Percentiles rank a stretch among this genome's conserved stretches.
These are phyloP conservation scores for Enteromius afrohamiltoni DNA, from an alignment of 2,797 vertebrate species.

Conservation along the genomic window DNA sequence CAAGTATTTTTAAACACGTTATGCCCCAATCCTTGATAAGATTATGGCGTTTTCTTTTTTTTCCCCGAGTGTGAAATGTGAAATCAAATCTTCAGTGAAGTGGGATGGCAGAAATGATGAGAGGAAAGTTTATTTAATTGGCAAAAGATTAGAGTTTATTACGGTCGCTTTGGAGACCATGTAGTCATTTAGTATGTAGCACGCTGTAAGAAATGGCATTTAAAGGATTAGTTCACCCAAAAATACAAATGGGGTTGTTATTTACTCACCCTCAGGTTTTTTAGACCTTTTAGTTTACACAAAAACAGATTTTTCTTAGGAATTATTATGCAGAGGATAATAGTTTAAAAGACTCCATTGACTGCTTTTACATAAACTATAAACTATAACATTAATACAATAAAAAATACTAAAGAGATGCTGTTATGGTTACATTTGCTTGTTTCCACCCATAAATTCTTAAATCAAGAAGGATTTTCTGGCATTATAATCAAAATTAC, in stretches of 20 bases:
- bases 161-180: slow-evolving; percentile 21
- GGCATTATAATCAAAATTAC: no score
- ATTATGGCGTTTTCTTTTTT: background rate
- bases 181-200: slow-evolving; percentile 15
- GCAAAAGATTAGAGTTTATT: slow-evolving; percentile 31
- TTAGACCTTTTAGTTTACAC: background rate
- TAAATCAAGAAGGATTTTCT: no score
- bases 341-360: no score
- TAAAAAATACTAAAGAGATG: background rate
- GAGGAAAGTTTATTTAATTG: slow-evolving; percentile 42
- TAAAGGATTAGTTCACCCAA: slow-evolving; percentile 7
- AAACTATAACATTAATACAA: background rate
- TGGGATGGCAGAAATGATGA: slow-evolving; percentile 38
- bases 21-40: slow-evolving; percentile 31
- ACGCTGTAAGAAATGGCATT: background rate
- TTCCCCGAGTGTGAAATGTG: slow-evolving; percentile 28
- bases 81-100: slow-evolving; percentile 41
- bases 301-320: background rate
- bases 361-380: background rate
- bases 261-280: background rate
- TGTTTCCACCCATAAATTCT: no score
- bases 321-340: background rate
- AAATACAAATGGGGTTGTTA: background rate
- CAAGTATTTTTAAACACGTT: slow-evolving; percentile 34
- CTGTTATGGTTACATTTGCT: background rate